Base-by-base conservation (phyloP, 1,140 invertebrate genomes). In the Telenomus remus region DNA sequence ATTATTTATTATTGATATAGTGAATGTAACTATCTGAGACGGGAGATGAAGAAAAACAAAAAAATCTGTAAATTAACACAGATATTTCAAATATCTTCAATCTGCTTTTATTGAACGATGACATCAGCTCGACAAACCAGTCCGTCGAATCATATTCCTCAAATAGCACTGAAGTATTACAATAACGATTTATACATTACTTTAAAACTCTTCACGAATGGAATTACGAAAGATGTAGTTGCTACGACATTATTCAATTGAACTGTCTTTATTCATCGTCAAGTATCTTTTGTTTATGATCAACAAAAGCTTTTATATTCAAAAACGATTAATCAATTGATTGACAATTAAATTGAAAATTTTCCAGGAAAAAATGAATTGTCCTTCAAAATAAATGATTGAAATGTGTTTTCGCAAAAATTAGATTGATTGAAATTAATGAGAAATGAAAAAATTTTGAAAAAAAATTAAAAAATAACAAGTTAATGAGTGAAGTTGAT, bases 51-150 rank as follows among this genome's bases (percentile, higher is more conserved):
- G 4, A n/a, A 73, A 65, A 35, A 63, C 42, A 39, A 42, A 64
- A 69, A 68, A 69, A 57, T 49, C 12, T 27, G 19, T 16, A 59
- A 64, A 69, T 75, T 75, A 75, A 75, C 44, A 75, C 44, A 71
- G 66, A 71, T 76, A 71, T 76, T 71, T 66, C 65, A 60, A 71
- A 65, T 71, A 66, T 71, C 61, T 71, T n/a, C 60, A 66, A 76
- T 71, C 56, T 60, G 66, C 61, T 61, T 76, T 76, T 76, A 76
- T 76, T 76, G 66, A 71, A 71, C 75, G 75, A 72, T 77, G 68
- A 72, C 75, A 72, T 77, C 75, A 77, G 75, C 54, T 54, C 19
- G 64, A 54, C 68, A 68, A 69, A 77, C 75, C 68, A 77, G 63
- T 72, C 59, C 63, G 51, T 57, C 63, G 75, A 68, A 72, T 77